Percentiles rank a stretch among this genome's conserved stretches.
phyloP scores from a whole-genome alignment of 1,140 invertebrate genomes.

The Harlomillsia oculata region DNA sequence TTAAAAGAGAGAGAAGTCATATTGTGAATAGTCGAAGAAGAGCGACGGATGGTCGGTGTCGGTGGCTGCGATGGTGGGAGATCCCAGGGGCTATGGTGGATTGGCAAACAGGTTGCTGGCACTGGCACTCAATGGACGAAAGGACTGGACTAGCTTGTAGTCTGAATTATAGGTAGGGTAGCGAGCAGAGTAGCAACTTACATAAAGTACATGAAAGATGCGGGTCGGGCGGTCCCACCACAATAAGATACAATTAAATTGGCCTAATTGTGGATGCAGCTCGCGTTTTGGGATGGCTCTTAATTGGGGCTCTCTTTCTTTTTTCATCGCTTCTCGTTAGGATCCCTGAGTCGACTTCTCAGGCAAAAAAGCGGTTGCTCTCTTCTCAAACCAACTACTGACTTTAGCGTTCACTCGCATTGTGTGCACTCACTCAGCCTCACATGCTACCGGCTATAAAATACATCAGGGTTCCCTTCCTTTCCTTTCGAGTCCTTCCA shows the following conservation, averaged over 20 bases:
- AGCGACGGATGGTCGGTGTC: no score
- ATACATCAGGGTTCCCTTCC: conserved; percentile 3
- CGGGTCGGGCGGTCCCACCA: conserved; percentile 14
- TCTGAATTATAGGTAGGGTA: neutral
- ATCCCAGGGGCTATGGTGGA: conserved; percentile 7
- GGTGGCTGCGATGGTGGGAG: no score
- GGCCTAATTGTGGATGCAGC: conserved; percentile 36
- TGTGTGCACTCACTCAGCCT: conserved; percentile 5
- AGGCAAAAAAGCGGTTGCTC: conserved; percentile 14
- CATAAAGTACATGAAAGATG: conserved; percentile 7
- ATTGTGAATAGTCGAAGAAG: no score
- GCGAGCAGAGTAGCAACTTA: neutral
- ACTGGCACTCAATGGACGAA: conserved; percentile 7
- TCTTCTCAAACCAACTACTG: conserved; percentile 24
- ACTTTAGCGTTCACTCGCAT: conserved; percentile 15
- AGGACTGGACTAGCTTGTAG: conserved; percentile 8
- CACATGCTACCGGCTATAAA: conserved; percentile 22
- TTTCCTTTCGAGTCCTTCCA: no score
- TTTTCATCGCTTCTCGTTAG: conserved; percentile 27
- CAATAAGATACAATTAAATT: conserved; percentile 35
- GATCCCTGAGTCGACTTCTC: neutral
- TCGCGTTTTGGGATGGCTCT: conserved; percentile 31
- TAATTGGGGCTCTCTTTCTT: conserved; percentile 35
- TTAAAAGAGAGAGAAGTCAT: no score
- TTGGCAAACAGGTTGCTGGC: conserved; percentile 6